These are phyloP conservation scores for Orycteropus afer DNA, from an alignment of 2,113 vertebrate genomes.

Conservation along the genomic window DNA sequence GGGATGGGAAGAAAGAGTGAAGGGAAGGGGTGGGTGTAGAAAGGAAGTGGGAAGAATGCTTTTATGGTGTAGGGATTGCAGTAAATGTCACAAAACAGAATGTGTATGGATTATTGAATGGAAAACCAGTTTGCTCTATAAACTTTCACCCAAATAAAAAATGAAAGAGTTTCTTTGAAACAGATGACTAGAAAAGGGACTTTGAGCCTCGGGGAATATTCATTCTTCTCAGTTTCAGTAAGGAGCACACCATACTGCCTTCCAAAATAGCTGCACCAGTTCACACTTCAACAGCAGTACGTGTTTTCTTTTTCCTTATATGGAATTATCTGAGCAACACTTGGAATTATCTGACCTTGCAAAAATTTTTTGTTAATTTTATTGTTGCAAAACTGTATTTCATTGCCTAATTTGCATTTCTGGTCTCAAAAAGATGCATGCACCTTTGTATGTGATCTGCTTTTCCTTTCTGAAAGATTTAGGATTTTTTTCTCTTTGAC, in stretches of 20 bases:
- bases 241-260: not conserved
- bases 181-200: not conserved
- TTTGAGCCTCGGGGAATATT: not conserved
- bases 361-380: not conserved
- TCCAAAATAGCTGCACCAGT: not conserved
- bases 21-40: no score
- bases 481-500: conserved; percentile 18
- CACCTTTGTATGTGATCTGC: not conserved
- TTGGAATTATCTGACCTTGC: not conserved
- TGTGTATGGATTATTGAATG: no score
- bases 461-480: not conserved
- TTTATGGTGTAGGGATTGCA: no score
- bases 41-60: no score
- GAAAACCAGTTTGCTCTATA: no score
- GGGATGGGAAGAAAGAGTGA: no score
- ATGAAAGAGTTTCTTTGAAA: not conserved
- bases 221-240: not conserved
- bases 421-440: conserved; percentile 7
- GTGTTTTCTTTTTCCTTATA: not conserved
- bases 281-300: not conserved
- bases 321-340: not conserved
- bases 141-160: no score
- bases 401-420: not conserved
- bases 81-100: no score
- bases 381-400: not conserved